Base-by-base conservation (phyloP, 1,140 invertebrate species). In the Limonius californicus region DNA sequence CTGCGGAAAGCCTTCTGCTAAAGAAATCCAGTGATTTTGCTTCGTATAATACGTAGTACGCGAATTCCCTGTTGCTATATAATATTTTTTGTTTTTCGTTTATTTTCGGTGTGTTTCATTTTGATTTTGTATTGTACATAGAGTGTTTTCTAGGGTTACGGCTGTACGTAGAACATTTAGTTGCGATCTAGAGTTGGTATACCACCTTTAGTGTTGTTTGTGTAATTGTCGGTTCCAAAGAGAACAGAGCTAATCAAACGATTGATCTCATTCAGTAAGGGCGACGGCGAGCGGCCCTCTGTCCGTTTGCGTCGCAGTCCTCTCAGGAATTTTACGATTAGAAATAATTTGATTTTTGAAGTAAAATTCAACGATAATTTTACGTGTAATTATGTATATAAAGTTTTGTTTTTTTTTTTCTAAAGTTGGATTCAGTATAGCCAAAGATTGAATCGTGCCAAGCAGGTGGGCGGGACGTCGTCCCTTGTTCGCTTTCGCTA, bases 221-320 rank as follows among this genome's bases (percentile, higher is more conserved):
- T 50, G 45, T 50, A 50, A 18, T 50, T 50, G 15, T 50, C 15
- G 45, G 45, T 70, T 74, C 73, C 73, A 75, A 76, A 76, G 73
- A 75, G 64, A 73, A 69, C 67, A 73, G 72, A 71, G 65, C 70
- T 68, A 53, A 66, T 61, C 65, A 69, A 76, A 74, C 66, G 67
- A 67, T 76, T 76, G 74, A 76, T 76, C 74, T 76, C 73, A 75
- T 73, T 70, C 65, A 65, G 63, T 71, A 68, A 61, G 65, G 43
- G 50, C 56, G 56, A 57, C 61, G 54, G 9, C 23, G 23, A 27
- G 9, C 23, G 23, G 23, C 23, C 23, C 23, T 27, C 23, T 61
- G n/a, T 56, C 35, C 9, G 39, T 61, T 30, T 15, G 23, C 50
- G 55, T 64, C 58, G 62, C 53, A 30, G 54, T 68, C 61, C 71